Evolutionary conservation across 2,797 vertebrate genomes (phyloP), one percentile per base, ranked within the genome.

Genomic region (Trachops cirrhosus): DNA sequence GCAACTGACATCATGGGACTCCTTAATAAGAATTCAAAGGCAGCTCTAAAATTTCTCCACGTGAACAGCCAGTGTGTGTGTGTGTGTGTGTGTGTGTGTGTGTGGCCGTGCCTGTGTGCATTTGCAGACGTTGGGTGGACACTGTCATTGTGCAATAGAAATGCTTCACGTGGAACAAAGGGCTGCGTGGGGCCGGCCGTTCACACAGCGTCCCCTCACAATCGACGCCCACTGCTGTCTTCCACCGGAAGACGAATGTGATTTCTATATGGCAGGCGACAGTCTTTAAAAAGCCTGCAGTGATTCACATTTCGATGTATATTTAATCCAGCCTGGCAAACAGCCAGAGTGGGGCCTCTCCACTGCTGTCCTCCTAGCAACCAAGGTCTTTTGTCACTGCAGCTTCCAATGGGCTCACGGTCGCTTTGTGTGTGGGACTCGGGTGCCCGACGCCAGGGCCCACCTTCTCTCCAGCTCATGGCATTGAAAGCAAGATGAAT

Each of bases 281-380:
- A 22, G 29, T 92, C 86, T 96, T 97, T 94, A 94, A 97, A 97
- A 94, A 78, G 50, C 9, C 0, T 34, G 2, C 64, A 39, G 5
- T 97, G 96, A 94, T 91, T 96, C 92, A 91, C 75, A 87, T 87
- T 92, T 96, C 91, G 87, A n/a, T 52, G 85, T 62, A 62, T 95
- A 85, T 96, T 97, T 97, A 93, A 96, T 82, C 74, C 87, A 82
- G 83, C 37, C 79, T 94, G 91, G 94, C 85, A 89, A 97, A 96
- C 85, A 71, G 90, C 59, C 90, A 90, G 80, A 29, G 70, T 21
- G 62, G 82, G 67, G 91, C 96, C 95, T 97, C 97, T 97, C 93
- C 86, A 95, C 82, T 90, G 86, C 82, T 87, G 93, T 97, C 97
- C 96, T 98, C 98, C 97, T 98, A 98, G 98, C 98, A 98, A 98